A percentile compares a stretch with the other conserved stretches of the same genome.
Conservation (phyloP, 2,888 invertebrate genomes). For the Polyploca ridens region DNA sequence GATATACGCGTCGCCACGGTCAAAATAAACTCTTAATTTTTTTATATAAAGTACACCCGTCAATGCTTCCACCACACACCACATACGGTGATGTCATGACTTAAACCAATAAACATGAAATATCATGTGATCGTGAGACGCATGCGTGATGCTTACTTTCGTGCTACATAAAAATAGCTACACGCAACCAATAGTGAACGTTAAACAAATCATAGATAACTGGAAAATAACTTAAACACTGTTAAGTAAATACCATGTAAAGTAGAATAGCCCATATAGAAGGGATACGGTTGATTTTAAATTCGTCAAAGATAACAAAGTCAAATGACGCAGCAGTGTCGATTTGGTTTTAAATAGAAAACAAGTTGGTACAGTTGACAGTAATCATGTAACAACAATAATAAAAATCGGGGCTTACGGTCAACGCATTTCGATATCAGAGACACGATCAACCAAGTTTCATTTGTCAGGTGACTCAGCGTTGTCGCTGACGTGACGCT, state of each 20-base stretch:
- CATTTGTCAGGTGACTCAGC: conserved; percentile 84
- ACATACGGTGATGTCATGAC: conserved; percentile 80
- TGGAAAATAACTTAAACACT: conserved; percentile 40
- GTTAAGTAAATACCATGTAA: conserved; percentile 30
- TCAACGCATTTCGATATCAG: conserved; percentile 80
- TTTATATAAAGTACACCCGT: conserved; percentile 69
- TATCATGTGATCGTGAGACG: conserved; percentile 71
- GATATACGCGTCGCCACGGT: conserved; percentile 59
- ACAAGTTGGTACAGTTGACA: conserved; percentile 70
- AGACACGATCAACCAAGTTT: conserved; percentile 74
- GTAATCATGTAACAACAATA: conserved; percentile 80
- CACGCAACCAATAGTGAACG: conserved; percentile 59
- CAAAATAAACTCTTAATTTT: conserved; percentile 72
- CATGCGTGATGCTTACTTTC: conserved; percentile 65
- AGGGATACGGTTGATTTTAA: conserved; percentile 21
- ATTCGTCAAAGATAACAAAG: conserved; percentile 19
- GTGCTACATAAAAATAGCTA: conserved; percentile 65
- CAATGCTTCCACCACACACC: conserved; percentile 74
- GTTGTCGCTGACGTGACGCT: conserved; percentile 81
- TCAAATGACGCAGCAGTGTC: conserved; percentile 51
- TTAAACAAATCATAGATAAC: conserved; percentile 54
- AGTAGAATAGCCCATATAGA: conserved; percentile 26
- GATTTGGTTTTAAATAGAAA: conserved; percentile 57
- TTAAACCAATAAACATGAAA: conserved; percentile 79
- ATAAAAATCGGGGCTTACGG: conserved; percentile 77